Conservation (phyloP, 1,140 invertebrate genomes). For the Tetramorium parvispinum region DNA sequence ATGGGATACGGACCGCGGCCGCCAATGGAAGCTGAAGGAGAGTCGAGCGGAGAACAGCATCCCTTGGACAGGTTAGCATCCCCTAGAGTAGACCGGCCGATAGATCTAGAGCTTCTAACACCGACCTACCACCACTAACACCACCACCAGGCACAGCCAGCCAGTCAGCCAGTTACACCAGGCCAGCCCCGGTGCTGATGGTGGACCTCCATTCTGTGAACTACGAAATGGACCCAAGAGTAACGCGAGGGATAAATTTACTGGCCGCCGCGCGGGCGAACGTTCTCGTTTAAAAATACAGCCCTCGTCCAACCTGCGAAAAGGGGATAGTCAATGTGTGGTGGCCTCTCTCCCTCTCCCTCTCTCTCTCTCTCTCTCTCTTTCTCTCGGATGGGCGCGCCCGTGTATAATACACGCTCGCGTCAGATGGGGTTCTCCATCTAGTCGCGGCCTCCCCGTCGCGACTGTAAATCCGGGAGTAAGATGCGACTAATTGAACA, state of each 20-base stretch:
- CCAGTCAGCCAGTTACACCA: constrained; percentile 11
- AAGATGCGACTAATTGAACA: constrained; percentile 67
- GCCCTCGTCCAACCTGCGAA: constrained; percentile 45
- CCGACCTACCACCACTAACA: constrained; percentile 23
- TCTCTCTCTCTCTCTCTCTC: too few relatives aligned
- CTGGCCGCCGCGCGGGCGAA: constrained; percentile 68
- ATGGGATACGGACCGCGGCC: constrained; percentile 27
- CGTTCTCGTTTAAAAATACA: constrained; percentile 65
- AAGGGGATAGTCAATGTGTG: constrained; percentile 51
- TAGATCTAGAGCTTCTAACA: constrained; percentile 79
- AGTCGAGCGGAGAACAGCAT: constrained; percentile 68
- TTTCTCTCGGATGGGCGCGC: not conserved
- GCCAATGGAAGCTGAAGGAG: constrained; percentile 14
- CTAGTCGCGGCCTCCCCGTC: constrained; percentile 53
- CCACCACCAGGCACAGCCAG: not conserved
- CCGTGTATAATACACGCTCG: not conserved
- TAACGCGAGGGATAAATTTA: constrained; percentile 81
- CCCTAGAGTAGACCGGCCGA: constrained; percentile 74
- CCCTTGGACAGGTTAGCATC: constrained; percentile 74
- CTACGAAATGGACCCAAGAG: constrained; percentile 80
- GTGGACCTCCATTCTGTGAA: constrained; percentile 63
- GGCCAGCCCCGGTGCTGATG: constrained; percentile 39
- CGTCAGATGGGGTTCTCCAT: constrained; percentile 49
- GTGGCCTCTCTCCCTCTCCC: not conserved
- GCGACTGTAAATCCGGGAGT: constrained; percentile 60